A percentile compares a stretch with the other conserved stretches of the same genome.
Evolutionary conservation across 2,797 vertebrate genomes (phyloP).

Genomic region (Hippopotamyrus pictus): DNA sequence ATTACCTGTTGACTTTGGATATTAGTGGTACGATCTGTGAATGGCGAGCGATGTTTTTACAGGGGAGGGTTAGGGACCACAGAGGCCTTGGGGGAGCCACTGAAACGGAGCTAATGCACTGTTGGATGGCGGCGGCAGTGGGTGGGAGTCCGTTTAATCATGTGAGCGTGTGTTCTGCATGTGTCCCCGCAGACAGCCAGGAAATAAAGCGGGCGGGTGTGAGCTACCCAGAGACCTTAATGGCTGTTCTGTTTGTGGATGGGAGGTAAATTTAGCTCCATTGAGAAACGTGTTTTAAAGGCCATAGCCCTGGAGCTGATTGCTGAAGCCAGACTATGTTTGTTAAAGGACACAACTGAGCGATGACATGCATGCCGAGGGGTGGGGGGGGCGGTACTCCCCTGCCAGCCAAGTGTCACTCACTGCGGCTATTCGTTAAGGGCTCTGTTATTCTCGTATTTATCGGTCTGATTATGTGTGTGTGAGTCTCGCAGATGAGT

Average conservation of each 20-base stretch:
- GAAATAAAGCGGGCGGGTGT: background rate
- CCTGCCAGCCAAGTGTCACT: background rate
- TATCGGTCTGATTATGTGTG: background rate
- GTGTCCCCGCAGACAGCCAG: background rate
- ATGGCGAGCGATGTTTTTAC: background rate
- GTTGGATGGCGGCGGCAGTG: background rate
- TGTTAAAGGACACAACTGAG: background rate
- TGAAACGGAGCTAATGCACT: background rate
- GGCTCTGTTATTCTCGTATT: background rate
- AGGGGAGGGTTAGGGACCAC: background rate
- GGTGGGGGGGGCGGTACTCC: background rate
- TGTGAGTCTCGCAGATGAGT: background rate
- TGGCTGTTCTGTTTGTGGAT: background rate
- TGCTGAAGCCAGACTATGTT: background rate
- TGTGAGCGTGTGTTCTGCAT: slow-evolving; percentile 6
- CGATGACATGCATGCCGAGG: background rate
- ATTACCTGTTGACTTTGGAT: slow-evolving; percentile 23
- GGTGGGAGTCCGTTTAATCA: slow-evolving; percentile 20
- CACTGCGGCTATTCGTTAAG: background rate
- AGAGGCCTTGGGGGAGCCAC: slow-evolving; percentile 30
- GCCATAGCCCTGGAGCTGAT: background rate
- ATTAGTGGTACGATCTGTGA: slow-evolving; percentile 26
- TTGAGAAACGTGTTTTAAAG: background rate
- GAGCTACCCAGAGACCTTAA: background rate
- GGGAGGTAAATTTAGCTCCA: background rate